Base-by-base conservation (phyloP, 2,113 vertebrate species). In the Halcyon malimbica region DNA sequence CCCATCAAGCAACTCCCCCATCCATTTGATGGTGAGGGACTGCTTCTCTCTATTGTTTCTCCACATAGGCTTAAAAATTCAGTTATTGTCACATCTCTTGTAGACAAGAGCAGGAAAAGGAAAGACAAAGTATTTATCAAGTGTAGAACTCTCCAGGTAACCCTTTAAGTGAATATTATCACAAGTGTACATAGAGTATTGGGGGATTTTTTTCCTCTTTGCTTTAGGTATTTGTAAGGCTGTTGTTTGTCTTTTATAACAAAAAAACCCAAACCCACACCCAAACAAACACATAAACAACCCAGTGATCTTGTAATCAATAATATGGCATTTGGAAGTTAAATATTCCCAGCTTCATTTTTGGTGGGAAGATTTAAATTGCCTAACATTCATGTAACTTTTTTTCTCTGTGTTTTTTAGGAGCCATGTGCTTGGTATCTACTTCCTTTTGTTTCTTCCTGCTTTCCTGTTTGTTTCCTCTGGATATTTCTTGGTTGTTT, bases 261-360 rank as follows among this genome's bases (percentile, higher is more conserved):
- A 33, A 50, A 20, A 13, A 16, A 8, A 35, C 35, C 35, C 42
- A 19, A 18, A 11, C 29, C 25, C 12, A 37, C n/a, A n/a, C n/a
- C n/a, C n/a, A 37, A 9, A 8, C 28, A 7, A 48, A 10, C 5
- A 9, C 9, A 35, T 44, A 71, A 39, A 1, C 0, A 51, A 16
- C 17, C 12, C 17, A 23, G 14, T 39, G 83, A 63, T 92, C 62
- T 80, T 53, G 24, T 29, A 91, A 90, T 93, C 93, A 64, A 51
- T 94, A 94, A 96, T 83, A 28, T 86, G 63, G 48, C 89, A 96
- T 96, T 86, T 96, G 92, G 93, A 93, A 84, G 68, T 90, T 93
- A 89, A 94, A 96, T 83, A 69, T 93, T 94, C 87, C 26, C 44
- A 74, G 44, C 59, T 94, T 90, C 14, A 54, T 91, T 94, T 86